Evolutionary conservation across 2,888 invertebrate species (phyloP), one percentile per base, ranked within the genome.

Genomic region (Phlogophora meticulosa): DNA sequence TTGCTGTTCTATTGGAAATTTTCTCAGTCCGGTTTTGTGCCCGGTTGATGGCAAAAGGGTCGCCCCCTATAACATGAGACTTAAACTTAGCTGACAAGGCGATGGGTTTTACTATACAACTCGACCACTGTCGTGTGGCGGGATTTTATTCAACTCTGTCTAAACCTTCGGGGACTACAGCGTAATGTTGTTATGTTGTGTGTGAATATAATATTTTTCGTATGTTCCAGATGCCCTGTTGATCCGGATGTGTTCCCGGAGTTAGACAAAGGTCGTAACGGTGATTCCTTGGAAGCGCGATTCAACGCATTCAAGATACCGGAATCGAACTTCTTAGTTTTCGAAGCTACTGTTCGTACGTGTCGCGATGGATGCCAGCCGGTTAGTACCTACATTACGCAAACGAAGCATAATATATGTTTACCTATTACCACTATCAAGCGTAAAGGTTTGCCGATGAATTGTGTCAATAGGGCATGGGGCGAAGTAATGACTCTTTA

Each of bases 271-370:
- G 97, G 98, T 0, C 96, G 98, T 28, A 98, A 97, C 83, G 98
- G 98, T 0, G 98, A 98, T 87, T 98, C 98, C 4, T 93, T 99
- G 59, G 98, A 98, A 94, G 98, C 98, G 0, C 96, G 98, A 84
- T 99, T 99, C 91, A 98, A 98, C 90, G 98, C 98, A 0, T 99
- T 98, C 89, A 99, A 98, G 93, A 98, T 99, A 78, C 98, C 98
- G 0, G 98, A 98, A 93, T 98, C 98, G 0, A 98, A 98, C 91
- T 98, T 98, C 96, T 93, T 99, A 81, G 98, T 98, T 0, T 99
- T 99, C 86, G 98, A 99, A 92, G 98, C 98, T 0, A 98, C 98
- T 0, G 98, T 99, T 0, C 96, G 98, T 64, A 98, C 98, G 0
- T 99, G 98, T 84, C 96, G 98, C 46, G 98, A 98, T 56, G 98